Base-by-base conservation (phyloP, 2,888 invertebrate genomes). In the Megamerina dolium region DNA sequence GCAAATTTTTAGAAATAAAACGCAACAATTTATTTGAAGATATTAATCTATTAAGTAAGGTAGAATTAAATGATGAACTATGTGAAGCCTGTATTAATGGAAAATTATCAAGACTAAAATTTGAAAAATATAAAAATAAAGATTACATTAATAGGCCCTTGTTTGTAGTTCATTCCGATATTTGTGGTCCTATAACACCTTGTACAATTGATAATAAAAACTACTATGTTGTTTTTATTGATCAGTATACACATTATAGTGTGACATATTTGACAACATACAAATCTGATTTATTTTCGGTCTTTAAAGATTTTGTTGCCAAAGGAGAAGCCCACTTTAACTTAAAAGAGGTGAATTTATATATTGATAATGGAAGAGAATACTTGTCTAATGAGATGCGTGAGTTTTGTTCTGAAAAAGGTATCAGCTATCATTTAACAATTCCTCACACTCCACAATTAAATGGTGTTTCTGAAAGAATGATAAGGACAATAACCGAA, bases 401-500 rank as follows among this genome's bases (percentile, higher is more conserved):
- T 49, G 49, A 51, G 8, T 64, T 37, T 50, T 65, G 56, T 54
- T 42, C 51, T 35, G 27, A 57, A 48, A 62, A 56, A 51, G 58
- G 58, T 10, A 61, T 62, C 26, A 56, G 43, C 23, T 61, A 58
- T 53, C 59, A 67, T 58, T 60, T 64, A 36, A 68, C 68, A 40
- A 60, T 69, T 39, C 63, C 68, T 30, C 50, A 57, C n/a, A n/a
- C n/a, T n/a, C n/a, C n/a, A n/a, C n/a, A n/a, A n/a, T n/a, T n/a
- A n/a, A n/a, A n/a, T n/a, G 64, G 67, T 49, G 66, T 48, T 3
- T 37, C 48, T 17, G 46, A 46, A 33, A 51, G 66, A 3, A 65
- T 68, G 63, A 56, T 54, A 29, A 42, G 66, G 44, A 63, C 62
- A 14, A 56, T 70, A 29, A 60, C 61, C 5, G 65, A 68, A 54